phyloP scores from a whole-genome alignment of 2,113 vertebrate genomes.

The Cheirogaleus medius region DNA sequence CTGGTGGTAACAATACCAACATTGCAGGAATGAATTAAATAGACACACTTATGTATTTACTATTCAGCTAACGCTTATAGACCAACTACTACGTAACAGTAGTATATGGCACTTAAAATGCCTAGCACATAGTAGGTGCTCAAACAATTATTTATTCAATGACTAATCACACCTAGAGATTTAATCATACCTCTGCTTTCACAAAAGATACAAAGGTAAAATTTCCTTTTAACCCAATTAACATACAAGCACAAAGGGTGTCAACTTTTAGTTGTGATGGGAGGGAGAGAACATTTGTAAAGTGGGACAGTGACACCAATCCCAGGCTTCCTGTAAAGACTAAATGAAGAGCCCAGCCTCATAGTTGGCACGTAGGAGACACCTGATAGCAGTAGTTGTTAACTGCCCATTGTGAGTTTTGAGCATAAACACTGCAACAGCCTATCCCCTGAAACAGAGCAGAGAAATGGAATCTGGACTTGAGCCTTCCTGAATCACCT shows the following conservation, averaged over 20 bases:
- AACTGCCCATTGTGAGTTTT: neutral
- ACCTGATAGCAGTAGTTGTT: accelerated
- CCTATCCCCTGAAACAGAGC: neutral
- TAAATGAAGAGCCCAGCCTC: neutral
- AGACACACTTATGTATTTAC: neutral
- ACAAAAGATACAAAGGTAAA: neutral
- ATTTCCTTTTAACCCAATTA: neutral
- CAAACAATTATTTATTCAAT: neutral
- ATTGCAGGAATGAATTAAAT: neutral
- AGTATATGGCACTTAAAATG: accelerated
- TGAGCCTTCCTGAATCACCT: neutral
- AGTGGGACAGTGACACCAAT: accelerated
- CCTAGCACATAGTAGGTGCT: neutral
- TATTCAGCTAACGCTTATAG: neutral
- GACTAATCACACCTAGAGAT: neutral
- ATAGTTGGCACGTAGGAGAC: accelerated
- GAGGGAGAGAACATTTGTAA: neutral
- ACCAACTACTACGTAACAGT: neutral
- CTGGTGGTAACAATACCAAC: neutral
- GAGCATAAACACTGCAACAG: neutral
- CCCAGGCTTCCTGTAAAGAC: neutral
- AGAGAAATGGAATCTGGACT: neutral
- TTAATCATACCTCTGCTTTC: neutral
- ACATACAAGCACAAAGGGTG: neutral
- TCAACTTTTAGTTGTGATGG: neutral